phyloP scores from a whole-genome alignment of 2,797 vertebrate species.

The Aselliscus stoliczkanus region DNA sequence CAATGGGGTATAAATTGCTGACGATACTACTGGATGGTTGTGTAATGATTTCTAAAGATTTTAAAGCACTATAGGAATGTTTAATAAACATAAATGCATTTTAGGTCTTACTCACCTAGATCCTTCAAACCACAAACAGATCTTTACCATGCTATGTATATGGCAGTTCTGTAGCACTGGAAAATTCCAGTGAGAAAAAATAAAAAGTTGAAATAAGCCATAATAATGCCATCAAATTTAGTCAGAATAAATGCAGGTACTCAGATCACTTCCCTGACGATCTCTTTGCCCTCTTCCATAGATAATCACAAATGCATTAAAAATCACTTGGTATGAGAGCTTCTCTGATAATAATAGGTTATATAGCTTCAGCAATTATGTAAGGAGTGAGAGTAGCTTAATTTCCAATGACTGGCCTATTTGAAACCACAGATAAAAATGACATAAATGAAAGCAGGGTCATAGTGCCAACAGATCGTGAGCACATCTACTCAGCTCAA shows the following conservation, averaged over 20 bases:
- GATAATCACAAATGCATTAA: conserved; percentile 33
- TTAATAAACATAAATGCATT: neutral
- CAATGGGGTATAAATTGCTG: neutral
- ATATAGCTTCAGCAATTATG: conserved; percentile 22
- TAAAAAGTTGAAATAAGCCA: neutral
- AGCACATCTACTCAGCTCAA: neutral
- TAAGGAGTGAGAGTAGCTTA: neutral
- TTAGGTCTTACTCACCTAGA: neutral
- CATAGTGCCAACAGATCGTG: neutral
- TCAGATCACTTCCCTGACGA: neutral
- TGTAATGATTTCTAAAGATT: neutral
- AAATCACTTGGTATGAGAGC: conserved; percentile 11
- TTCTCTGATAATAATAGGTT: neutral
- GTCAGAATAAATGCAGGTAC: neutral
- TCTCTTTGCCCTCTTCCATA: neutral
- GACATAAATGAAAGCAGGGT: neutral
- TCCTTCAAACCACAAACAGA: neutral
- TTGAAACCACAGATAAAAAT: neutral
- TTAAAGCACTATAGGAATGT: neutral
- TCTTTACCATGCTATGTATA: neutral
- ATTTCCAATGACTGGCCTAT: conserved; percentile 5
- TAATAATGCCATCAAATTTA: neutral
- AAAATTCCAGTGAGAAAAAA: neutral
- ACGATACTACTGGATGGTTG: neutral
- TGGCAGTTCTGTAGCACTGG: neutral